Conservation (phyloP, 2,113 vertebrate species). For the Cepphus grylle region DNA sequence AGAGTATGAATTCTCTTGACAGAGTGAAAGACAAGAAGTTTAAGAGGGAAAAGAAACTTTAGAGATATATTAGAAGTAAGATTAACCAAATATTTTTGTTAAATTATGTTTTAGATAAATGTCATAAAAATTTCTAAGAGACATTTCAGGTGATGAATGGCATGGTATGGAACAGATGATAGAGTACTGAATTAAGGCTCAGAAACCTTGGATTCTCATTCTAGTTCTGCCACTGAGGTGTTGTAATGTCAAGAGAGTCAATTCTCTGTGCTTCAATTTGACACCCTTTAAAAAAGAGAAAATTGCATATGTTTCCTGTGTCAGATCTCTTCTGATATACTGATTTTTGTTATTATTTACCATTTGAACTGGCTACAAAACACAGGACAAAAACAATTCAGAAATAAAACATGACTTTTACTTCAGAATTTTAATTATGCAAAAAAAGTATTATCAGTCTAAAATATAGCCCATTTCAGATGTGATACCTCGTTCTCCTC, state of each 20-base stretch:
- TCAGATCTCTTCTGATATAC: not conserved
- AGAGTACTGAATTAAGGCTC: not conserved
- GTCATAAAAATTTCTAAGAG: not conserved
- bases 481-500: not conserved
- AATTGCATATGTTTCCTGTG: not conserved
- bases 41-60: not conserved
- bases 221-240: not conserved
- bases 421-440: not conserved
- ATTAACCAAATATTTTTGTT: not conserved
- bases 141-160: not conserved
- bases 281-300: not conserved
- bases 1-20: not conserved
- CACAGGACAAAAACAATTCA: not conserved
- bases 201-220: not conserved
- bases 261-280: not conserved
- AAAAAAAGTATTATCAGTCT: not conserved
- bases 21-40: not conserved
- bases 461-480: not conserved
- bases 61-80: not conserved
- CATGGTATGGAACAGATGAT: not conserved
- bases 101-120: not conserved
- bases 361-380: not conserved
- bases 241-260: not conserved
- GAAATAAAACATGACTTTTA: not conserved
- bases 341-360: not conserved